phyloP scores from a whole-genome alignment of 2,797 vertebrate genomes.

The Xenentodon cancila region DNA sequence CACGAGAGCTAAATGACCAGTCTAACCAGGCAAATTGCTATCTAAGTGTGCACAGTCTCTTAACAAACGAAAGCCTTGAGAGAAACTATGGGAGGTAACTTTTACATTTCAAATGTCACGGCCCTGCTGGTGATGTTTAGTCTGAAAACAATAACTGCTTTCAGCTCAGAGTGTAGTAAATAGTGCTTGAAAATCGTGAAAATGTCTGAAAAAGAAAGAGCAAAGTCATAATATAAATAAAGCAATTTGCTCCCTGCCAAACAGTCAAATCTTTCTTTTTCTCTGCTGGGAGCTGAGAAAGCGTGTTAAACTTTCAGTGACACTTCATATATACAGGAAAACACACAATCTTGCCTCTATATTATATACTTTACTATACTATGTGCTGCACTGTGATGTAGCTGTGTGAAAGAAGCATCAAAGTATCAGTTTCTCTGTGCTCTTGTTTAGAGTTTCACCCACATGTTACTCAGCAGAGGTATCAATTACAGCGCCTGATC shows the following conservation, averaged over 20 bases:
- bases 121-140: not conserved
- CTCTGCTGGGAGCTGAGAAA: constrained; percentile 3
- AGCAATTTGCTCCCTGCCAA: not conserved
- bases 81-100: not conserved
- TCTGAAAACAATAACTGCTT: constrained; percentile 14
- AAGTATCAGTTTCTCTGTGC: constrained; percentile 21
- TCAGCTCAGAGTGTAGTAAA: not conserved
- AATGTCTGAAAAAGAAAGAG: not conserved
- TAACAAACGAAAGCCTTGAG: not conserved
- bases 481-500: constrained; percentile 11
- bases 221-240: not conserved
- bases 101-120: constrained; percentile 2
- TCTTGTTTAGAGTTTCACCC: constrained; percentile 8
- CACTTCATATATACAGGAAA: constrained; percentile 3
- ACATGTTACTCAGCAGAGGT: constrained; percentile 12
- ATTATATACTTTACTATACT: constrained; percentile 1
- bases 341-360: not conserved
- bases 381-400: constrained; percentile 18
- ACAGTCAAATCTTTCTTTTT: not conserved
- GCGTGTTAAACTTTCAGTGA: not conserved
- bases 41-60: not conserved
- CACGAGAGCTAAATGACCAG: constrained; percentile 5
- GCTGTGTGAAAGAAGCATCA: constrained; percentile 28
- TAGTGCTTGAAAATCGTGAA: constrained; percentile 2
- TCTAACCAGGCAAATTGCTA: not conserved